Evolutionary conservation across 2,797 vertebrate species (phyloP).

Genomic region (Gymnocypris eckloni): DNA sequence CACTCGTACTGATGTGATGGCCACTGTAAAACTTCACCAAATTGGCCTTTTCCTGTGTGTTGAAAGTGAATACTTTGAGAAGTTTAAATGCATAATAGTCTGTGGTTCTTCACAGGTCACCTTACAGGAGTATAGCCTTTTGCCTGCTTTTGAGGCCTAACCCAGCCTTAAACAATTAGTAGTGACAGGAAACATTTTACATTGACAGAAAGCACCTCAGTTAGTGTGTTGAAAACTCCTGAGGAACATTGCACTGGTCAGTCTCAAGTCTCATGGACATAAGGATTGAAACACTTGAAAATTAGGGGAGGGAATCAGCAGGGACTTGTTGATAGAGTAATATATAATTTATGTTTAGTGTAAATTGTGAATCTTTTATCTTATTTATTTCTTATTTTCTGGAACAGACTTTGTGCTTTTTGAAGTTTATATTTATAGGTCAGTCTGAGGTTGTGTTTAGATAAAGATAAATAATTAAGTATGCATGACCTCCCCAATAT

Average conservation of each 20-base stretch:
- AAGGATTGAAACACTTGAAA: neutral
- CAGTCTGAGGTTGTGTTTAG: neutral
- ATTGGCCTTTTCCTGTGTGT: conserved; percentile 62
- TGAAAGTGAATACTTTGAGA: conserved; percentile 50
- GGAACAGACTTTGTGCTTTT: neutral
- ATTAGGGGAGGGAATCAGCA: neutral
- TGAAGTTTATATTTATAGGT: neutral
- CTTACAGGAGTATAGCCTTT: conserved; percentile 38
- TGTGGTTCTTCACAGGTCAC: conserved; percentile 62
- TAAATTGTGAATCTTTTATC: neutral
- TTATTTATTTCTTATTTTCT: too few relatives aligned
- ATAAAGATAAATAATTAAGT: neutral
- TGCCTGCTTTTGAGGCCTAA: conserved; percentile 44
- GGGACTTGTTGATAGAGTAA: neutral
- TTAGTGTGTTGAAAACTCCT: conserved; percentile 25
- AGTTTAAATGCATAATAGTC: conserved; percentile 61
- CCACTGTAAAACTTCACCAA: conserved; percentile 56
- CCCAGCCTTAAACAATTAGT: conserved; percentile 52
- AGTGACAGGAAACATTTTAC: conserved; percentile 49
- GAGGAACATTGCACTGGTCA: neutral
- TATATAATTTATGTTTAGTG: neutral
- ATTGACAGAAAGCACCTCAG: conserved; percentile 44
- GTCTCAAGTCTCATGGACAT: neutral
- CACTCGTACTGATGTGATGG: conserved; percentile 57
- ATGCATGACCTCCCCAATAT: neutral